Evolutionary conservation across 37 sponge, comb jelly and placozoan species (phyloP), one percentile per base, ranked within the genome.

Genomic region (Bolinopsis microptera): DNA sequence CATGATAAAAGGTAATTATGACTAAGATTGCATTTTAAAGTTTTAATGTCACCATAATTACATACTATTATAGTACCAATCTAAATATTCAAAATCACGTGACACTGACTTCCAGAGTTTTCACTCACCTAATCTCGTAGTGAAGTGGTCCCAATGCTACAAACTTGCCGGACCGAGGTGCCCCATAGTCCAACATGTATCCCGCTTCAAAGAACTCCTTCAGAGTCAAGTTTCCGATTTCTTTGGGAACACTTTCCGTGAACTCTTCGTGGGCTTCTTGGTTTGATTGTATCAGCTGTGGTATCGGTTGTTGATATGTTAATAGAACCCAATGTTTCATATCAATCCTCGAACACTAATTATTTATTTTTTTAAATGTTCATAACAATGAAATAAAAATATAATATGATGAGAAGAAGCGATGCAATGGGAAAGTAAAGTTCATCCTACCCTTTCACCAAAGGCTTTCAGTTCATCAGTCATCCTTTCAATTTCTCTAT

Each of bases 131-230:
- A 21, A 77, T 77, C 35, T 77, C 80, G 35, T 33, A 77, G 21
- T 77, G 80, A 21, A 27, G 32, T 5, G 80, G 80, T 2, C 80
- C 25, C 27, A 86, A 48, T 3, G 90, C 90, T 0, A 86, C 61
- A 27, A 86, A 86, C 61, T 86, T 86, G 38, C 61, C 90, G 41
- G 32, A 3, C 1, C 30, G 26, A 9, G 61, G 26, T 8, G 36
- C 30, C 0, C 61, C 61, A 48, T 86, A 86, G 61, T 86, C 90
- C 61, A 86, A 25, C 61, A 38, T 39, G 48, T 39, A 86, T 8
- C 90, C 90, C 3, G 90, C 41, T 0, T 86, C 90, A n/a, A 86
- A 41, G 8, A 86, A 39, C n/a, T 86, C 90, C 22, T 86, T 86
- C 26, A 86, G 61, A 21, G 90, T 86, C 90, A 86, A 39, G 90